Percentiles rank a stretch among this genome's conserved stretches.
Conservation (phyloP, 2,888 invertebrate genomes). For the Cheiracanthium punctorium region DNA sequence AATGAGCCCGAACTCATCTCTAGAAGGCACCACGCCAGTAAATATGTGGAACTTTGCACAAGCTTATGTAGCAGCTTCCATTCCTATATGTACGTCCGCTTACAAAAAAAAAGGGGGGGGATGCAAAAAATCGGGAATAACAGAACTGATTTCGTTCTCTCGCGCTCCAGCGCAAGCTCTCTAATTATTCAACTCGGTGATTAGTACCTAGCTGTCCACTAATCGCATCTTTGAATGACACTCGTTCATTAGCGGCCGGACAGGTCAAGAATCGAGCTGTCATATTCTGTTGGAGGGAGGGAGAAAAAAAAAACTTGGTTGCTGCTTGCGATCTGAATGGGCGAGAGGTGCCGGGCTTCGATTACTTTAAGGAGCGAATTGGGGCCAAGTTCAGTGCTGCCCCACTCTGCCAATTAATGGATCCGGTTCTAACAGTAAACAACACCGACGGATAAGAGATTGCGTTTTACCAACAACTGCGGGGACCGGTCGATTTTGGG, state of each 20-base stretch:
- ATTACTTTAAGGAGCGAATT: slow-evolving; percentile 19
- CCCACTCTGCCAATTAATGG: slow-evolving; percentile 45
- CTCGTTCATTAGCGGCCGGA: neutral
- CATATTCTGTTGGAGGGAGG: no score
- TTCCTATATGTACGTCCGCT: no score
- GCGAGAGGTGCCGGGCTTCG: neutral
- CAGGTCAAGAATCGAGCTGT: neutral
- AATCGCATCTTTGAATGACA: slow-evolving; percentile 3
- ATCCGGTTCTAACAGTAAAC: slow-evolving; percentile 61
- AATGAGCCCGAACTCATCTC: no score
- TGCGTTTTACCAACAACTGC: neutral
- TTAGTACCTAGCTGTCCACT: neutral
- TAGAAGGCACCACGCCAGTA: no score
- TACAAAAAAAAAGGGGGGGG: no score
- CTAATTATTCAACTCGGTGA: neutral
- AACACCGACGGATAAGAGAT: slow-evolving; percentile 29
- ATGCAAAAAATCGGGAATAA: no score
- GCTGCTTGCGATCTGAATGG: neutral
- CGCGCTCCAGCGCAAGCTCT: neutral
- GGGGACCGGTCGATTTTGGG: slow-evolving; percentile 17
- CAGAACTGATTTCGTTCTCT: neutral
- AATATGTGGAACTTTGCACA: no score
- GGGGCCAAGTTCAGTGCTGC: slow-evolving; percentile 50
- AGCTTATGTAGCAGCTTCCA: no score
- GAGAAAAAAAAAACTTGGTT: neutral